Base-by-base conservation (phyloP, 2,888 invertebrate genomes). In the Eurois occulta region DNA sequence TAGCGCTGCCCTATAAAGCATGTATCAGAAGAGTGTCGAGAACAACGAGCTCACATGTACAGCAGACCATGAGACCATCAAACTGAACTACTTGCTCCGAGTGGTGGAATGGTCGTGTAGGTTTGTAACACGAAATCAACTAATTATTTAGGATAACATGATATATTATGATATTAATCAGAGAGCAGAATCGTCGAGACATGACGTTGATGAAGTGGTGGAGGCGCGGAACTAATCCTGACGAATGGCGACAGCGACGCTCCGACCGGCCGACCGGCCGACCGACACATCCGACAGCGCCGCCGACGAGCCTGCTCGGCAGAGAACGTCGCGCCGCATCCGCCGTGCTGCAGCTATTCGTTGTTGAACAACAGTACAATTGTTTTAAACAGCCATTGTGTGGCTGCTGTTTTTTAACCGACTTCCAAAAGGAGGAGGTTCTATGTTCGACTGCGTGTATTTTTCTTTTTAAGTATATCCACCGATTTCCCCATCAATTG, bases 151-250 rank as follows among this genome's bases (percentile, higher is more conserved):
- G 13, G 21, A 60, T 24, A 58, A 10, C 38, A 32, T 41, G 38
- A 66, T 38, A 46, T 10, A 76, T 77, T 38, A 65, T 28, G 77
- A 66, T 32, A 77, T 65, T 38, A 65, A 77, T 67, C 38, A 48
- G 21, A 60, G 32, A 48, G 67, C 32, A 48, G 32, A 48, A 66
- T 38, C 32, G 67, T 60, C 41, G 48, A 18, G 38, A 78, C 66
- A 32, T 58, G 78, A 77, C 78, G 24, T 66, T 77, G 78, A 77
- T 66, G 78, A 78, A 77, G 77, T 66, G 78, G 38, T 28, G 10
- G 78, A 48, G 16, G n/a, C 32, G 58, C 78, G 21, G 24, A 58
- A 78, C 58, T 66, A 58, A 60, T 46, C 66, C 28, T 77, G 58
- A 77, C 58, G 76, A 77, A 77, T 58, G n/a, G 58, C 8, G 55